Base-by-base conservation (phyloP, 2,888 invertebrate genomes). In the Chrysotoxum bicinctum region DNA sequence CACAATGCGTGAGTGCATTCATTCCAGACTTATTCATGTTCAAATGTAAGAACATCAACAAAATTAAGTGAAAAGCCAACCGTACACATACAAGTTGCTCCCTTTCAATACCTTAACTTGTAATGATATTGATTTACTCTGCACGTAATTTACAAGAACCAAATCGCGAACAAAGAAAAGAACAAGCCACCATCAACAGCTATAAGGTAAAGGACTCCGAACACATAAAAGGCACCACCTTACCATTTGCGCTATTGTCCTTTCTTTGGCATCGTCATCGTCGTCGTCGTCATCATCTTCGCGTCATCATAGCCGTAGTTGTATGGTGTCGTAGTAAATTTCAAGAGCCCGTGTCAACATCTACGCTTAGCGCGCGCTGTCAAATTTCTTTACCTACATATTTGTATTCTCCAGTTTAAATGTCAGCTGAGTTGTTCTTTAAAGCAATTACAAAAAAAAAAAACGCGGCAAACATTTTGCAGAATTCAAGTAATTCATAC, bases 331-430 rank as follows among this genome's bases (percentile, higher is more conserved):
- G 88, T 87, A 21, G 90, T 88, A 88, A 88, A 88, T 89, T 89
- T 87, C 87, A 87, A 87, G 77, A 82, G 85, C 87, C 87, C 87
- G 85, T 87, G 86, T 86, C 88, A 81, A 87, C 84, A 81, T 88
- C 6, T 14, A 86, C 40, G 88, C 88, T 90, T 64, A 69, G 40
- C 70, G 80, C 72, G 66, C 64, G 76, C 45, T 80, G 45, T 43
- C 23, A 58, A 40, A 40, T 43, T 14, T 21, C 10, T 32, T 16
- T 56, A n/a, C n/a, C 6, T 21, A 9, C 10, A 1, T 32, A n/a
- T n/a, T 21, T 14, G 32, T 16, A 32, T 58, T 19, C 21, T 21
- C 0, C 16, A 43, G 50, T 60, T 56, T 35, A 78, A 80, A 56
- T 75, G 79, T 75, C 70, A 79, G 43, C 54, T 62, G 37, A 50